Base-by-base conservation (phyloP, 2,113 vertebrate species). In the Puffinus mauretanicus region DNA sequence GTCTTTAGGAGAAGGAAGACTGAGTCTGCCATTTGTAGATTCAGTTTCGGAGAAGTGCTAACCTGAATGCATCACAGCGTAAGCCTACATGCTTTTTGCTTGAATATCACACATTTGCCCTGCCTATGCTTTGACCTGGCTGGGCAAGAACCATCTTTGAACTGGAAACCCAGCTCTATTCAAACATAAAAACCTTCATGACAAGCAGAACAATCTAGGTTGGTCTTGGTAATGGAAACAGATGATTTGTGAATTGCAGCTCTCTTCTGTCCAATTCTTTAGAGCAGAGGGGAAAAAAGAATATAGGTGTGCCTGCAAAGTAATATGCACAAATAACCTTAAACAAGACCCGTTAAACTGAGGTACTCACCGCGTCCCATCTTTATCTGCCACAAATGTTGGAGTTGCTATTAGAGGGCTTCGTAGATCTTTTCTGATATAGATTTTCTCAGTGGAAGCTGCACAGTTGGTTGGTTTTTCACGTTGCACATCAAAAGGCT, bases 401-500 rank as follows among this genome's bases (percentile, higher is more conserved):
- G 99, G 99, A 7, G 99, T 99, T 96, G 99, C 99, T 85, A 99
- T 99, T 54, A 99, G 98, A 11, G 99, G 99, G 78, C 99, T 99
- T 94, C 99, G 98, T 32, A 99, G 97, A 95, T 99, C 99, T 95
- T 99, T 99, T 44, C 99, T 98, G 94, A 99, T 99, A 90, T 99
- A 99, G 97, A 99, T 99, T 94, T 99, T 99, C 86, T 99, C 99
- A 36, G 99, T 99, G 66, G 99, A 99, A 91, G 99, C 99, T 79
- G 99, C 99, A 81, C 99, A 99, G 97, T 99, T 99, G 78, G 98
- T 98, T 71, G 99, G 99, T 91, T 99, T 99, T 96, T 99, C 99
- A 98, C 99, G 98, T 7, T 99, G 99, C 52, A 99, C 97, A 78
- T 99, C 99, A 57, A 99, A 99, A 38, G 99, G 99, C 89, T 99